Percentiles rank a stretch among this genome's conserved stretches.
phyloP scores from a whole-genome alignment of 2,113 vertebrate genomes.

The Ibidorhyncha struthersii region DNA sequence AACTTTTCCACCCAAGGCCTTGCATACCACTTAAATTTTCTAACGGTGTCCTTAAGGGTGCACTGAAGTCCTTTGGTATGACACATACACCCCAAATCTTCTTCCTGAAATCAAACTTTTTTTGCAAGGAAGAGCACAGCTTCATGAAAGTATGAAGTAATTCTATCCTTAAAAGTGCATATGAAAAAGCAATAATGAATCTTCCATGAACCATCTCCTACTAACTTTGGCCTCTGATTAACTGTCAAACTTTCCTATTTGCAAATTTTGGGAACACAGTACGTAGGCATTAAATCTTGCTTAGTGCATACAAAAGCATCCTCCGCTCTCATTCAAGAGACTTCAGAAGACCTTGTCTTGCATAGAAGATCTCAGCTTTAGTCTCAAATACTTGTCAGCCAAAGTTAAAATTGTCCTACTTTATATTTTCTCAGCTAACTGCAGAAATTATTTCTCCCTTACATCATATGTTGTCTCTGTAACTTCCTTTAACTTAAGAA shows the following conservation, averaged over 20 bases:
- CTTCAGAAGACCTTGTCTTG: neutral
- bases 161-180: neutral
- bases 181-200: neutral
- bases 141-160: neutral
- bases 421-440: neutral
- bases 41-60: neutral
- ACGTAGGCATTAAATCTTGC: neutral
- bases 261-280: neutral
- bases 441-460: neutral
- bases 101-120: neutral
- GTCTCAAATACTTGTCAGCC: neutral
- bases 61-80: neutral
- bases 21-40: neutral
- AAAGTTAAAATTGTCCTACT: neutral
- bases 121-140: neutral
- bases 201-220: neutral
- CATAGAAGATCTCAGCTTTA: neutral
- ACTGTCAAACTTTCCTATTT: neutral
- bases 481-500: neutral
- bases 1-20: neutral
- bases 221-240: neutral
- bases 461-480: neutral
- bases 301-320: neutral
- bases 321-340: neutral
- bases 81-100: accelerated